Percentiles rank a stretch among this genome's conserved stretches.
These are phyloP conservation scores for Phocides pigmalion DNA, from an alignment of 1,140 invertebrate species.

Conservation along the genomic window DNA sequence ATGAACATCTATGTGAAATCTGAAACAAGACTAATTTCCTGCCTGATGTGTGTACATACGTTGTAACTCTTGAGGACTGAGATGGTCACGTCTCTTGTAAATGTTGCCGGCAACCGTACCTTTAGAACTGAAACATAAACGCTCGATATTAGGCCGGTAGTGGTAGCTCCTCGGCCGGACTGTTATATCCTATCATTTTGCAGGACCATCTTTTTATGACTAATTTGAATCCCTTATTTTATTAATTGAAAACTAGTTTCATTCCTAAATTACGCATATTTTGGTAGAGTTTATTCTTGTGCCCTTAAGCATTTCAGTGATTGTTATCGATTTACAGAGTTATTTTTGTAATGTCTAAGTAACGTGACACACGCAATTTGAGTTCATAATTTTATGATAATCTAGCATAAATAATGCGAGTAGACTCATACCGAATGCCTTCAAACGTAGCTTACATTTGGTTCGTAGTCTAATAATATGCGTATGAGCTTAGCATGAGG, in stretches of 20 bases:
- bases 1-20: too few species aligned
- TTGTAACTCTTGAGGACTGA: too few species aligned
- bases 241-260: background rate
- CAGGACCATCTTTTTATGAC: too few species aligned
- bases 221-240: too few species aligned
- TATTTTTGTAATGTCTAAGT: conserved; percentile 40
- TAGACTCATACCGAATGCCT: background rate
- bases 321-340: conserved; percentile 27
- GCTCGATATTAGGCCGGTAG: too few species aligned
- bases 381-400: conserved; percentile 17
- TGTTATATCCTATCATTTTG: too few species aligned
- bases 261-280: background rate
- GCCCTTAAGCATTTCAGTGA: background rate
- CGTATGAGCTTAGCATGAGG: background rate
- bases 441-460: conserved; percentile 5
- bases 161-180: too few species aligned
- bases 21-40: too few species aligned
- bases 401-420: conserved; percentile 4
- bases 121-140: too few species aligned
- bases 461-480: background rate
- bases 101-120: too few species aligned
- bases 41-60: too few species aligned
- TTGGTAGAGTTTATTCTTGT: background rate
- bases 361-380: conserved; percentile 43
- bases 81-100: too few species aligned